Conservation (phyloP, 2,797 vertebrate species). For the Adrianichthys oophorus region DNA sequence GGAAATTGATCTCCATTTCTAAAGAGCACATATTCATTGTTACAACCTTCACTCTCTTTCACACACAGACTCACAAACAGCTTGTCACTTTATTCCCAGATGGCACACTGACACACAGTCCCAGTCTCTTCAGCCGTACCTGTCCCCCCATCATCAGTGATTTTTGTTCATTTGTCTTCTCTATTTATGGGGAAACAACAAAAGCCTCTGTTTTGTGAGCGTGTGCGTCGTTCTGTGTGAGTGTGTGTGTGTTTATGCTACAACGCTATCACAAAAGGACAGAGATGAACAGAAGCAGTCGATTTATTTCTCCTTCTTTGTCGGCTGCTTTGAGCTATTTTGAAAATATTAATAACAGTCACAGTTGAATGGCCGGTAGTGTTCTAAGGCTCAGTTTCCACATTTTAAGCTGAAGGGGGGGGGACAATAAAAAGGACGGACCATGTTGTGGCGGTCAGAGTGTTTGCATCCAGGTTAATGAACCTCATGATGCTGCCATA, state of each 20-base stretch:
- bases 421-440: conserved; percentile 1
- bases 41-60: conserved; percentile 34
- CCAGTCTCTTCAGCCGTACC: conserved; percentile 60
- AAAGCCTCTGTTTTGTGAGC: conserved; percentile 40
- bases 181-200: conserved; percentile 56
- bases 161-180: conserved; percentile 61
- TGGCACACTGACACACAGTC: conserved; percentile 54
- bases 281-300: conserved; percentile 44
- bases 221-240: conserved; percentile 8
- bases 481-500: not conserved
- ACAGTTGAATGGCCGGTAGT: conserved; percentile 10
- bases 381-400: conserved; percentile 22
- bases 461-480: not conserved
- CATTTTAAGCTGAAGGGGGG: conserved; percentile 25
- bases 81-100: conserved; percentile 54
- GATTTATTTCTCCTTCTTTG: conserved; percentile 18
- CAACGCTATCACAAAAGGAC: conserved; percentile 45
- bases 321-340: conserved; percentile 37
- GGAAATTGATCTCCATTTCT: conserved; percentile 73
- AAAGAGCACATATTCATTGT: conserved; percentile 74
- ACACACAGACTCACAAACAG: conserved; percentile 12
- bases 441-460: not conserved
- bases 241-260: conserved; percentile 24
- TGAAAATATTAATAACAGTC: conserved; percentile 41
- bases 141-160: conserved; percentile 51